Base-by-base conservation (phyloP, 2,797 vertebrate genomes). In the Sebastes hubbsi region DNA sequence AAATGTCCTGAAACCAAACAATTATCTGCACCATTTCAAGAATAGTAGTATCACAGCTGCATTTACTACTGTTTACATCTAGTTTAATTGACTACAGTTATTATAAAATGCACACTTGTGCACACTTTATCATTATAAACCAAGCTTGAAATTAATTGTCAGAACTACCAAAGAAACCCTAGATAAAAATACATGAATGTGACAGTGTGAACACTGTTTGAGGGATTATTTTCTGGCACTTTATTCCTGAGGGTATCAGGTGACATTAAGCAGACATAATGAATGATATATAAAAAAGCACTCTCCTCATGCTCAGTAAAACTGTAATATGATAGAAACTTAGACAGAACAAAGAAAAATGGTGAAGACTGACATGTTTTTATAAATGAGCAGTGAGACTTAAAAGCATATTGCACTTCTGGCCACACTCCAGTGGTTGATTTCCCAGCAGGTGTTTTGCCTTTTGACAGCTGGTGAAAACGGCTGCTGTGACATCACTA, bases 401-500 rank as follows among this genome's bases (percentile, higher is more conserved):
- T 72, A 8, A 67, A 69, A 59, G 34, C 38, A 38, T 29, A 20
- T 49, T 58, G 42, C 56, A 29, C 55, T 27, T 74, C 27, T 85
- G 78, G 61, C 38, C 55, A 24, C 12, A 24, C 25, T 66, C 32
- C 29, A 67, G 61, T 73, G 11, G 64, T 5, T 58, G 58, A 63
- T 73, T 73, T 61, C 54, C 62, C 58, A 65, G 71, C 73, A 59
- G 64, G 60, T 84, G 74, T 69, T 81, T 81, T 76, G 64, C 27
- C 46, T 64, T 59, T 62, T 62, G 32, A 36, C 62, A 73, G 69
- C 62, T 64, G 72, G 25, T 68, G 27, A 64, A 83, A 81, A 72
- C 24, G 22, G 56, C 69, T 69, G 59, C 67, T 61, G 68, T 77
- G 30, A 73, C 29, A 18, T 78, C 34, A 12, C 49, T 34, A n/a